Conservation (phyloP, 2,113 vertebrate species). For the Craseonycteris thonglongyai region DNA sequence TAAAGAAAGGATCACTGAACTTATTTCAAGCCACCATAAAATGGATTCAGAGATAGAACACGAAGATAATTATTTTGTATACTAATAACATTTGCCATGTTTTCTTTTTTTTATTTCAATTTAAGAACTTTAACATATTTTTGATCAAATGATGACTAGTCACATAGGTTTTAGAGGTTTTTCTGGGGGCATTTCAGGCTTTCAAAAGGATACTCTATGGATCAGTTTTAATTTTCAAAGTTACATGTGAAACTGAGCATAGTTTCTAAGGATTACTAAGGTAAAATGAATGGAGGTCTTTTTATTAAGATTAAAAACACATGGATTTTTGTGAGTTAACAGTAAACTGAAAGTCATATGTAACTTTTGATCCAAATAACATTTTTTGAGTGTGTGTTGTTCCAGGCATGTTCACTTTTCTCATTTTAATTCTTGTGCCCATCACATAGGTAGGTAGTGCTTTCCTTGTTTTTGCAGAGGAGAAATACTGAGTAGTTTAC, state of each 20-base stretch:
- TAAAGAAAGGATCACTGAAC: background rate
- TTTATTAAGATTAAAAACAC: background rate
- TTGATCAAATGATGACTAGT: background rate
- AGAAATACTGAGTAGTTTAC: background rate
- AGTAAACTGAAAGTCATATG: background rate
- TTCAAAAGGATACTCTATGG: background rate
- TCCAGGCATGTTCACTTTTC: background rate
- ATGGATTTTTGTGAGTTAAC: background rate
- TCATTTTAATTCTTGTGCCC: background rate
- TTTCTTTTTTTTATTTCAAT: background rate
- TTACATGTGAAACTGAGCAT: slow-evolving; percentile 1
- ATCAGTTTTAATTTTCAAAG: background rate
- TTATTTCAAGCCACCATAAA: background rate
- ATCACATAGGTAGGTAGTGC: background rate
- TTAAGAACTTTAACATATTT: background rate
- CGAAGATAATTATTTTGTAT: background rate
- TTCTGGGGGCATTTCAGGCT: background rate
- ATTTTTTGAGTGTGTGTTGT: background rate
- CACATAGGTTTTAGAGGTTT: background rate
- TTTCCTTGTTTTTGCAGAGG: background rate
- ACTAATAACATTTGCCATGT: background rate
- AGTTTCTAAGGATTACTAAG: background rate
- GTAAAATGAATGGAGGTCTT: background rate
- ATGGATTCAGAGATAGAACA: background rate
- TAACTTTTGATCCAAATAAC: background rate